Evolutionary conservation across 2,888 invertebrate species (phyloP).

Genomic region (Scrobipalpa atriplicella): DNA sequence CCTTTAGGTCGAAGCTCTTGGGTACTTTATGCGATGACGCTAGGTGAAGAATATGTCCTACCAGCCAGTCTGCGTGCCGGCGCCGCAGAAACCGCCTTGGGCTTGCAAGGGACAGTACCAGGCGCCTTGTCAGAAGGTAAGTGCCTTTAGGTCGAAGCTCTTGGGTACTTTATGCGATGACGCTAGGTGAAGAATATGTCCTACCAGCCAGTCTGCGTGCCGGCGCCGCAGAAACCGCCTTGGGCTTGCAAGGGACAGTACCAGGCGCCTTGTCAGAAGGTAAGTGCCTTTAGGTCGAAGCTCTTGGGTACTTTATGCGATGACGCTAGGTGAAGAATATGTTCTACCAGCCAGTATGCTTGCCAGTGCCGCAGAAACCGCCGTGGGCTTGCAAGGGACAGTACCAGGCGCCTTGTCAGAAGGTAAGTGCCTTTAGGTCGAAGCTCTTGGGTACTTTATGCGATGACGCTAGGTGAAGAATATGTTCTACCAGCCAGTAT

Average conservation of each 20-base stretch:
- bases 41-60: slow-evolving; percentile 81
- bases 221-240: slow-evolving; percentile 69
- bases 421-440: not conserved
- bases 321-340: slow-evolving; percentile 82
- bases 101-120: slow-evolving; percentile 73
- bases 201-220: slow-evolving; percentile 75
- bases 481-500: slow-evolving; percentile 81
- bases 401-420: slow-evolving; percentile 71
- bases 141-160: not conserved
- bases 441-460: no score
- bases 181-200: slow-evolving; percentile 76
- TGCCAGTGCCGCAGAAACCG: slow-evolving; percentile 66
- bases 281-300: no score
- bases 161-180: no score
- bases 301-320: slow-evolving; percentile 84
- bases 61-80: slow-evolving; percentile 71
- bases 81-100: slow-evolving; percentile 75
- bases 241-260: slow-evolving; percentile 77
- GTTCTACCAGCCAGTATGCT: slow-evolving; percentile 80
- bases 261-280: slow-evolving; percentile 70
- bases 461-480: no score
- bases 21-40: no score
- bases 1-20: no score
- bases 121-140: slow-evolving; percentile 63
- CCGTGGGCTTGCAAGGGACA: slow-evolving; percentile 76